A percentile compares a stretch with the other conserved stretches of the same genome.
Conservation (phyloP, 2,888 invertebrate species). For the Leptinotarsa juncta region DNA sequence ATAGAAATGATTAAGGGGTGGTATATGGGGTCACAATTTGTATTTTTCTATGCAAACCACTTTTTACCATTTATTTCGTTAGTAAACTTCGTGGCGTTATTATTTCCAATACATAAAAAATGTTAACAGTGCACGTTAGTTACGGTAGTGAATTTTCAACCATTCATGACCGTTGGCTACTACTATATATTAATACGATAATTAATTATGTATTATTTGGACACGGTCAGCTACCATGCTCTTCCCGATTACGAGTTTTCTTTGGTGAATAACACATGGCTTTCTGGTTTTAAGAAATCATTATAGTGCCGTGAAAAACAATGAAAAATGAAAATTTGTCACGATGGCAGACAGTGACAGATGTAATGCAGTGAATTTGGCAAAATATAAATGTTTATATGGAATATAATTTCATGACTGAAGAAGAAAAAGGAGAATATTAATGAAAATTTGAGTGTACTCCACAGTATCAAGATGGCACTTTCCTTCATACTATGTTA, state of each 20-base stretch:
- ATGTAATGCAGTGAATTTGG: background rate
- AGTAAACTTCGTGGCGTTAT: conserved; percentile 18
- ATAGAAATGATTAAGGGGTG: too few relatives aligned
- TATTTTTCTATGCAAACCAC: background rate
- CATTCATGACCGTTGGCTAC: conserved; percentile 40
- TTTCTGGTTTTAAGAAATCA: conserved; percentile 34
- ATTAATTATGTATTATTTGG: conserved; percentile 63
- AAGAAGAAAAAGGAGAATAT: too few relatives aligned
- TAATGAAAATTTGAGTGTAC: too few relatives aligned
- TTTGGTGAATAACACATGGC: conserved; percentile 32
- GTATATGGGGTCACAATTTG: too few relatives aligned
- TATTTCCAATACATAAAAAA: conserved; percentile 31
- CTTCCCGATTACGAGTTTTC: conserved; percentile 36
- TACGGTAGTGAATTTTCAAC: conserved; percentile 41
- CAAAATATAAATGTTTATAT: too few relatives aligned
- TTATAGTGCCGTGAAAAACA: conserved; percentile 36
- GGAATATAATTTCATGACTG: too few relatives aligned
- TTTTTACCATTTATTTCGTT: background rate
- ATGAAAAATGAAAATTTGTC: conserved; percentile 29
- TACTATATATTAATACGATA: conserved; percentile 56
- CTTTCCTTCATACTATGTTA: too few relatives aligned
- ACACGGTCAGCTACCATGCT: conserved; percentile 58
- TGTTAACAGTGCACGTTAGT: conserved; percentile 43
- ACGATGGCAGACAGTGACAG: background rate
- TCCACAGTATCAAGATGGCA: too few relatives aligned